Conservation (phyloP, 2,113 vertebrate genomes). For the Phocoena sinus region DNA sequence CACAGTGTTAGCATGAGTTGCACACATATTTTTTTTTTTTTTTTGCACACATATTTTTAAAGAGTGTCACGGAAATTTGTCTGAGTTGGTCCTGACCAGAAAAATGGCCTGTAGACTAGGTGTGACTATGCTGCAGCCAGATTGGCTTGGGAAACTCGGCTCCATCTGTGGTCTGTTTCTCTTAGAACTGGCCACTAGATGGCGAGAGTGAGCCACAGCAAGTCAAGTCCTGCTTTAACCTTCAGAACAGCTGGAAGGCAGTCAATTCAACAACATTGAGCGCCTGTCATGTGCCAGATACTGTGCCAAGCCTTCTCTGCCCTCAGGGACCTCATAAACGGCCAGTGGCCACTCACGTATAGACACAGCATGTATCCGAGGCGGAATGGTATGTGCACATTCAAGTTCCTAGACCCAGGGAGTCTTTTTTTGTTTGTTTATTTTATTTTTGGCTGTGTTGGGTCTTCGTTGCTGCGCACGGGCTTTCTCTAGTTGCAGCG, state of each 20-base stretch:
- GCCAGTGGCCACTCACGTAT: background rate
- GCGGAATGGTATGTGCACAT: background rate
- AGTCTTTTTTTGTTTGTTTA: background rate
- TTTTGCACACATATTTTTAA: background rate
- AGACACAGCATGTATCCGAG: too few relatives aligned
- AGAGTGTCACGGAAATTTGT: background rate
- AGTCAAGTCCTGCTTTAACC: background rate
- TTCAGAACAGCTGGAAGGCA: background rate
- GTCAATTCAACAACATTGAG: background rate
- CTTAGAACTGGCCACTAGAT: background rate
- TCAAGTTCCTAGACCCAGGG: background rate
- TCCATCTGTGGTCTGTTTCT: background rate
- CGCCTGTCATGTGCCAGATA: fast-evolving
- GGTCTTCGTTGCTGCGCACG: too few relatives aligned
- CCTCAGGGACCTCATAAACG: background rate
- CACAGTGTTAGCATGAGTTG: background rate
- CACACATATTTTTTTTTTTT: background rate
- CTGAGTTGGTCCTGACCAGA: background rate
- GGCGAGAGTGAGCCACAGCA: background rate
- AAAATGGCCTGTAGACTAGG: too few relatives aligned
- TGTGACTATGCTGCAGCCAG: background rate
- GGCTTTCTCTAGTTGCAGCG: too few relatives aligned
- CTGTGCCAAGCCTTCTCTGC: background rate
- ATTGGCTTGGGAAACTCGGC: fast-evolving
- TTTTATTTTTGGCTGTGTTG: too few relatives aligned